Percentiles rank a stretch among this genome's conserved stretches.
These are phyloP conservation scores for Philhelius pedissequus DNA, from an alignment of 2,888 invertebrate species.

Conservation along the genomic window DNA sequence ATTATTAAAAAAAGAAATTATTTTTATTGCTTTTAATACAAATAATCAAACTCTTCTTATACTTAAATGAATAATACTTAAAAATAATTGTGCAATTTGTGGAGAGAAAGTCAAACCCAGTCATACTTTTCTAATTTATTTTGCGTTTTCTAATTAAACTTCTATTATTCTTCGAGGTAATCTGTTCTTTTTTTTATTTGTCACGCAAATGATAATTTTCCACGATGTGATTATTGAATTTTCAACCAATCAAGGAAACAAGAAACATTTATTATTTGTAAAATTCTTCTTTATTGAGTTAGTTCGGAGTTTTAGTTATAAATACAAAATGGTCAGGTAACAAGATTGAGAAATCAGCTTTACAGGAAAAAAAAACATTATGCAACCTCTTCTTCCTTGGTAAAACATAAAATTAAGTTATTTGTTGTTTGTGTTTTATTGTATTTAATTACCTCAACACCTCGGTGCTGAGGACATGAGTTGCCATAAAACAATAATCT, in stretches of 20 bases:
- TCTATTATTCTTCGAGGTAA: not conserved
- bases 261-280: not conserved
- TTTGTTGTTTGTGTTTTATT: not conserved
- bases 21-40: not conserved
- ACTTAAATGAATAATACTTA: not conserved
- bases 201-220: not conserved
- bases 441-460: not conserved
- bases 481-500: not conserved
- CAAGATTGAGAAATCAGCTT: not conserved
- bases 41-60: not conserved
- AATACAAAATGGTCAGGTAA: no score
- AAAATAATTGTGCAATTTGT: not conserved
- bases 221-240: constrained; percentile 28
- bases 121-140: not conserved
- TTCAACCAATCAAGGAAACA: constrained; percentile 6
- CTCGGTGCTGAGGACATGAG: not conserved
- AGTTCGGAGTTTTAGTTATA: not conserved
- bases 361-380: not conserved
- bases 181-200: not conserved
- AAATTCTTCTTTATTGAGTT: not conserved
- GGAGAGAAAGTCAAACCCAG: not conserved
- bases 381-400: not conserved
- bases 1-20: not conserved
- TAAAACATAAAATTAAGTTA: not conserved
- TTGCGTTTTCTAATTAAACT: not conserved